Percentiles rank a stretch among this genome's conserved stretches.
These are phyloP conservation scores for Drosophila azteca DNA, from an alignment of 1,140 invertebrate species.

Conservation along the genomic window DNA sequence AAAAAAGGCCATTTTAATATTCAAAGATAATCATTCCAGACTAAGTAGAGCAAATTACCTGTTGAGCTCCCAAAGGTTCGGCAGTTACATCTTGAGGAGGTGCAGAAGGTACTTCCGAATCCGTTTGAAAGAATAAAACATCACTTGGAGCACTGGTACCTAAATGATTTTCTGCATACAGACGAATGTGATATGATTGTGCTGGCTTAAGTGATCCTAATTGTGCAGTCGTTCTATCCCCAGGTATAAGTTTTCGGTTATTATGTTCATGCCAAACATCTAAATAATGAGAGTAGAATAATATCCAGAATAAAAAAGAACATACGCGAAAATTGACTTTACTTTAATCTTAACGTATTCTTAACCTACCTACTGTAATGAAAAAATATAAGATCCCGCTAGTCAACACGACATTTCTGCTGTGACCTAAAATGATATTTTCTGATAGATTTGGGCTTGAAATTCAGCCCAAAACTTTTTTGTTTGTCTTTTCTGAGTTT, in stretches of 20 bases:
- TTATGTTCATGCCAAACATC: conserved; percentile 86
- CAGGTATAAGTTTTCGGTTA: conserved; percentile 85
- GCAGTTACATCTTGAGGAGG: conserved; percentile 90
- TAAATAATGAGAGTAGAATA: conserved; percentile 9
- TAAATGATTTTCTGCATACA: conserved; percentile 88
- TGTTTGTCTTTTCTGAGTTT: no score
- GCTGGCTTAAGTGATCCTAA: conserved; percentile 87
- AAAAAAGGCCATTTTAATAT: no score
- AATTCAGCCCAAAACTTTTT: no score
- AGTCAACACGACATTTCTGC: no score
- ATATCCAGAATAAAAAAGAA: background rate
- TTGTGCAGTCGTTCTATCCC: conserved; percentile 85
- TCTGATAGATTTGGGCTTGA: no score
- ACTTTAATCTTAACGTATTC: no score
- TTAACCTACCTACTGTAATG: no score
- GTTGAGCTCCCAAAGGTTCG: conserved; percentile 90
- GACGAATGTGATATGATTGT: conserved; percentile 87
- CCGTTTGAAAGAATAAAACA: conserved; percentile 86
- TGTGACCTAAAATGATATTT: no score
- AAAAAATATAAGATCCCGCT: no score
- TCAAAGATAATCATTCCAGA: no score
- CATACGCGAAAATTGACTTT: no score
- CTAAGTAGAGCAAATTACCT: no score
- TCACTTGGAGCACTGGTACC: conserved; percentile 87
- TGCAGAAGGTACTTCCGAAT: conserved; percentile 88